Base-by-base conservation (phyloP, 1,140 invertebrate species). In the Argopecten irradians region DNA sequence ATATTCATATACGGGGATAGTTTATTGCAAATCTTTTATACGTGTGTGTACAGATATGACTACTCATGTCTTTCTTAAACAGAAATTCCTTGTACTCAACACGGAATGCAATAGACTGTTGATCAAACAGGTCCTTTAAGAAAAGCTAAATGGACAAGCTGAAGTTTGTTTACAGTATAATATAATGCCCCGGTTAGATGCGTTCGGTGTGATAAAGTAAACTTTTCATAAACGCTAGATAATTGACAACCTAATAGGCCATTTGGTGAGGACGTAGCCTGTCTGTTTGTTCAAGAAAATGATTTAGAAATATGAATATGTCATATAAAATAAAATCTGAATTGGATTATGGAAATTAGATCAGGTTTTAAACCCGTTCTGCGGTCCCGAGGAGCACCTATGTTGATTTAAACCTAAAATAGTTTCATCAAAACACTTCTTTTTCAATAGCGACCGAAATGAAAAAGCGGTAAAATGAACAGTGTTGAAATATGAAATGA, bases 241-340 rank as follows among this genome's bases (percentile, higher is more conserved):
- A 71, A 71, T 71, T 71, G 55, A 28, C 55, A 71, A 71, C 55
- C 28, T 71, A 71, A 71, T 71, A 11, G 55, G 55, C 5, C n/a
- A 71, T 71, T 5, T n/a, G 28, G 55, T 28, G 55, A 71, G 0
- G 22, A n/a, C n/a, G n/a, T 71, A 71, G 1, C n/a, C 55, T 11
- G 22, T 71, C 55, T 71, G n/a, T 71, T 71, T 71, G 55, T 28
- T 28, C 55, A 71, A 71, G 55, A 28, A 71, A 71, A 71, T 71
- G 55, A 71, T 71, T 71, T 71, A 71, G 55, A 71, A 71, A 71
- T 71, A 71, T 71, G 55, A 71, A 71, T 71, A 71, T 71, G 28
- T 71, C 55, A 71, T 71, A 16, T 71, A 71, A 71, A 71, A 71
- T 71, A 71, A 71, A 71, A 71, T 71, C 5, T 71, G 22, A 71